Evolutionary conservation across 64 coral and sea anemone species (phyloP).

Genomic region (Anthopleura sola): DNA sequence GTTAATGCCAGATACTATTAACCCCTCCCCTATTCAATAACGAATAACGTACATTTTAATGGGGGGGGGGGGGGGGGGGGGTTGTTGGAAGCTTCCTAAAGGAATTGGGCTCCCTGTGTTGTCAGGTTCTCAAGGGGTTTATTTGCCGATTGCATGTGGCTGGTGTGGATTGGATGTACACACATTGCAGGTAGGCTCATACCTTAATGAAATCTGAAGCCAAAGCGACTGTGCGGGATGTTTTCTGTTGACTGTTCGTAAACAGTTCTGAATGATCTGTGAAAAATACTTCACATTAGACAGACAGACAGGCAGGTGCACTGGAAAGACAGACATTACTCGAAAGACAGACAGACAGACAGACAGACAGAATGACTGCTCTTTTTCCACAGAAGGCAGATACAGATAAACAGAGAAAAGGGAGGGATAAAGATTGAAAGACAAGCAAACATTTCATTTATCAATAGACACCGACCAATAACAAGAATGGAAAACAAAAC

Average conservation of each 20-base stretch:
- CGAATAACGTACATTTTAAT: too few relatives aligned
- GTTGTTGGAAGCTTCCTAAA: too few relatives aligned
- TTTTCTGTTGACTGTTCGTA: slow-evolving; percentile 18
- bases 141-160: too few relatives aligned
- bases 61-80: too few relatives aligned
- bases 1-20: too few relatives aligned
- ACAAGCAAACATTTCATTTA: not conserved
- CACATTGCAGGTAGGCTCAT: not conserved
- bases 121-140: too few relatives aligned
- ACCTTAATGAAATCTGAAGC: slow-evolving; percentile 58
- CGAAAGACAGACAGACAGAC: not conserved
- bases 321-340: not conserved
- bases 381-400: too few relatives aligned
- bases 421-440: not conserved
- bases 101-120: too few relatives aligned
- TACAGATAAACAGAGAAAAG: not conserved
- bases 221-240: not conserved
- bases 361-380: not conserved
- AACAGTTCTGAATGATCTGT: slow-evolving; percentile 41
- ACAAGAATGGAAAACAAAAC: too few relatives aligned
- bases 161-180: too few relatives aligned
- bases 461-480: too few relatives aligned
- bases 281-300: not conserved
- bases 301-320: not conserved
- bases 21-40: too few relatives aligned